These are phyloP conservation scores for Melanchra persicariae DNA, from an alignment of 2,888 invertebrate genomes.

Conservation along the genomic window DNA sequence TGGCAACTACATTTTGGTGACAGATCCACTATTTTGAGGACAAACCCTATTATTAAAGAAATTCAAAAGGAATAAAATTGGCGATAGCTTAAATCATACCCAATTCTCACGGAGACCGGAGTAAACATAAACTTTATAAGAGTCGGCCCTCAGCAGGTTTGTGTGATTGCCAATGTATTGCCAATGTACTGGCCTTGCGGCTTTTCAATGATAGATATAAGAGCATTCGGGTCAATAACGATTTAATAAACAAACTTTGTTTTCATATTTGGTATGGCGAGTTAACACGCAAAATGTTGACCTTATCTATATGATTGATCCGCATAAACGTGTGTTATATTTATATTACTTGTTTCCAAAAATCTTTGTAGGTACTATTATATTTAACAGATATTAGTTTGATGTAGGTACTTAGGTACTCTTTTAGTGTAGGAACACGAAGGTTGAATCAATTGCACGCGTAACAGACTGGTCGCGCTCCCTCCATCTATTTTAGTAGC, in stretches of 20 bases:
- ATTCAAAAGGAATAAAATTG: too few species aligned
- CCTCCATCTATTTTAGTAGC: conserved; percentile 56
- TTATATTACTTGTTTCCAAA: neutral
- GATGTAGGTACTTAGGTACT: conserved; percentile 10
- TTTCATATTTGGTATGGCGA: conserved; percentile 23
- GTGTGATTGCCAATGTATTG: conserved; percentile 24
- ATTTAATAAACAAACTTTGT: conserved; percentile 21
- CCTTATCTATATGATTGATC: conserved; percentile 20
- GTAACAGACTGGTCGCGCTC: conserved; percentile 50
- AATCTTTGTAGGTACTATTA: neutral
- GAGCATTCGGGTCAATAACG: conserved; percentile 38
- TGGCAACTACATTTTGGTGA: too few species aligned
- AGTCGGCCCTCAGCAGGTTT: conserved; percentile 4
- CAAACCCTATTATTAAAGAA: too few species aligned
- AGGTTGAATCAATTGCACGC: conserved; percentile 81
- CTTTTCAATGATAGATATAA: conserved; percentile 19
- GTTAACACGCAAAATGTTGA: conserved; percentile 22
- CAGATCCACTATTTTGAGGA: too few species aligned
- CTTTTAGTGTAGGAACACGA: conserved; percentile 46
- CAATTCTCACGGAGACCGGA: conserved; percentile 1
- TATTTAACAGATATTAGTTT: neutral
- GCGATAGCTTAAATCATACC: too few species aligned
- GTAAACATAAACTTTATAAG: conserved; percentile 22
- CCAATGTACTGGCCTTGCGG: conserved; percentile 32
- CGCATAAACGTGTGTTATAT: neutral